These are phyloP conservation scores for Platichthys stellatus DNA, from an alignment of 2,113 vertebrate genomes.

Conservation along the genomic window DNA sequence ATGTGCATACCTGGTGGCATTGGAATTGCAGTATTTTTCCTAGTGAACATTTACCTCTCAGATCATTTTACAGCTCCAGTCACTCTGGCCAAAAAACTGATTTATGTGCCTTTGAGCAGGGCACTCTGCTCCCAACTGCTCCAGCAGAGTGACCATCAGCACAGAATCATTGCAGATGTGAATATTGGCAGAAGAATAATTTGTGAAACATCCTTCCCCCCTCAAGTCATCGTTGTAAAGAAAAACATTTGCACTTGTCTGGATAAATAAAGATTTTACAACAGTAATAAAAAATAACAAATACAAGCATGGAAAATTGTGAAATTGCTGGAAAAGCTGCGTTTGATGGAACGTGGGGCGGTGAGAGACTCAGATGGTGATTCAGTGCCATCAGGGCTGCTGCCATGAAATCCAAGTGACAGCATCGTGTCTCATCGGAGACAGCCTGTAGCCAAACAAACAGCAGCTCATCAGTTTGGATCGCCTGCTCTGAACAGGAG, in stretches of 20 bases:
- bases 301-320: background rate
- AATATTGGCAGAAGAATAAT: constrained; percentile 12
- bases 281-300: constrained; percentile 1
- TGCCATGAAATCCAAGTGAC: constrained; percentile 49
- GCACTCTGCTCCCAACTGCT: background rate
- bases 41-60: too few relatives aligned
- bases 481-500: constrained; percentile 19
- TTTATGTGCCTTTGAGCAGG: constrained; percentile 8
- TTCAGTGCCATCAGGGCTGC: constrained; percentile 35
- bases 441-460: constrained; percentile 57
- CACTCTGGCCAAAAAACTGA: background rate
- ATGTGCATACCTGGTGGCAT: too few relatives aligned
- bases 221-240: background rate
- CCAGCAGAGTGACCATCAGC: background rate
- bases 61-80: too few relatives aligned
- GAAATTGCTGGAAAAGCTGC: constrained; percentile 17
- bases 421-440: constrained; percentile 49
- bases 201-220: constrained; percentile 1
- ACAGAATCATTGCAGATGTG: background rate
- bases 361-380: constrained; percentile 50
- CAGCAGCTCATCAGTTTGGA: constrained; percentile 41
- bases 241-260: constrained; percentile 1
- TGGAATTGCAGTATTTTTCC: too few relatives aligned
- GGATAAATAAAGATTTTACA: constrained; percentile 14
- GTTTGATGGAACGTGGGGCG: background rate